phyloP scores from a whole-genome alignment of 2,113 vertebrate species.

The Psophia crepitans region DNA sequence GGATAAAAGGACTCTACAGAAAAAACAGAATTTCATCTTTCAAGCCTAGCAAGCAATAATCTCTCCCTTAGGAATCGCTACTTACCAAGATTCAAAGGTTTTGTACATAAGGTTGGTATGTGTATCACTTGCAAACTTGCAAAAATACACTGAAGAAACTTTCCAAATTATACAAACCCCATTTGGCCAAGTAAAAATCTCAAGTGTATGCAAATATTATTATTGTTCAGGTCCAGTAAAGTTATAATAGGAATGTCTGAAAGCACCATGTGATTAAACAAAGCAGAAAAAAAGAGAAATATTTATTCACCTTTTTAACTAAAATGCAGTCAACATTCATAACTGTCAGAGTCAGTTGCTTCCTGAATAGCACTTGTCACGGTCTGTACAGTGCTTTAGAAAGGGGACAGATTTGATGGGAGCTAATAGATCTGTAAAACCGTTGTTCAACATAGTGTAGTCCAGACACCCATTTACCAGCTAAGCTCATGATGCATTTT shows the following conservation, averaged over 20 bases:
- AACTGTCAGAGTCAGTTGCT: background rate
- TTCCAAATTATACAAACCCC: background rate
- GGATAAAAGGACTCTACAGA: background rate
- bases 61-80: background rate
- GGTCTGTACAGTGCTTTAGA: background rate
- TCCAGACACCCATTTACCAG: background rate
- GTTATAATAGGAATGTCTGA: background rate
- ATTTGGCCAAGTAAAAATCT: background rate
- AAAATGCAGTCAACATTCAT: background rate
- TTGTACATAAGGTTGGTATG: background rate
- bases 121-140: background rate
- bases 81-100: background rate
- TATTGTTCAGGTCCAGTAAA: background rate
- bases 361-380: background rate
- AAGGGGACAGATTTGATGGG: background rate
- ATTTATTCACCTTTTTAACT: background rate
- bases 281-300: background rate
- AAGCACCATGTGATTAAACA: background rate
- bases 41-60: background rate
- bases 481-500: background rate
- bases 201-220: background rate
- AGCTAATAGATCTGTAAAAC: background rate
- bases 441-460: background rate
- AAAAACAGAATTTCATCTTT: background rate
- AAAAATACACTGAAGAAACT: background rate